Base-by-base conservation (phyloP, 2,113 vertebrate genomes). In the Gymnarchus niloticus region DNA sequence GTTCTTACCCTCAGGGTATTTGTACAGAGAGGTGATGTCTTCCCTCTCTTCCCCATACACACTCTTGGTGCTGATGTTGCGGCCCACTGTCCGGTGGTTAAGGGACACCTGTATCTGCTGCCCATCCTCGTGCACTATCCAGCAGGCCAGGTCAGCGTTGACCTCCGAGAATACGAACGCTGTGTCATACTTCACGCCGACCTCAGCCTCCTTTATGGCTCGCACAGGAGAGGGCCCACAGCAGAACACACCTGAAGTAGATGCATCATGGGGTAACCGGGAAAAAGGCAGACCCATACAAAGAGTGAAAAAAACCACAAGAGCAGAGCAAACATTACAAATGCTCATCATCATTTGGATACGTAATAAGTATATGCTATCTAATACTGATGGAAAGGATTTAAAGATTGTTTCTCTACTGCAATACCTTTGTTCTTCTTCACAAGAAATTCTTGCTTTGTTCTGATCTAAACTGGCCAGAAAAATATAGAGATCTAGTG, bases 51-150 rank as follows among this genome's bases (percentile, higher is more conserved):
- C 89, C 0, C 93, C 89, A 0, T 93, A 92, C 33, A 91, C 86
- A 86, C 94, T 94, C 88, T 96, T 96, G 85, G 94, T 96, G 91
- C 95, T 95, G 91, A 96, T 95, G 87, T 93, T 93, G 41, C 44
- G 90, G 14, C 95, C 95, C 73, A 96, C 92, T 1, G 19, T 59
- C 3, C 46, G 48, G 21, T 84, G 57, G 85, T 91, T 85, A 41
- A 90, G 54, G 1, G 85, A 88, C 21, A 69, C 92, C 88, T 90
- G 92, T 46, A 69, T 76, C 25, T 84, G 83, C 23, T 73, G 54
- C 1, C 93, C 94, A 19, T 93, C 87, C 25, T 17, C 10, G 14
- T 86, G 69, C 44, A 93, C 57, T 0, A 93, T 88, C 95, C 95
- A 95, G 86, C 86, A 8, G 59, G 92, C 81, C 83, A 94, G 87